Conservation (phyloP, 2,113 vertebrate species). For the Silurus meridionalis region DNA sequence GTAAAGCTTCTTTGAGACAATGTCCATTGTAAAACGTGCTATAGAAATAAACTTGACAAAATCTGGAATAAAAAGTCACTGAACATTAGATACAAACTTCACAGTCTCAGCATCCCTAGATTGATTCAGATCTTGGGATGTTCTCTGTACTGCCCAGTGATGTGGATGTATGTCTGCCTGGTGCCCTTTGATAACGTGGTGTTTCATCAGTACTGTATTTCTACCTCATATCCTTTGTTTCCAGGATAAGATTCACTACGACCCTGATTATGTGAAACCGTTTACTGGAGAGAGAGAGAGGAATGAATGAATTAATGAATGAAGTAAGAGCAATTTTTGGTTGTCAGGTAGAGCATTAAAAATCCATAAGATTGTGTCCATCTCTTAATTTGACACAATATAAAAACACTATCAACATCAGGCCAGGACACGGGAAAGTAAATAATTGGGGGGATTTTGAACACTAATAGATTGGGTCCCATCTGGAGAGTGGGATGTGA, state of each 20-base stretch:
- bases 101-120: neutral
- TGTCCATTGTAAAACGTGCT: no score
- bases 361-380: neutral
- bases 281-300: neutral
- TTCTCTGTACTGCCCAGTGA: neutral
- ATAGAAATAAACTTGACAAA: no score
- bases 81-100: neutral
- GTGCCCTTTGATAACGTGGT: neutral
- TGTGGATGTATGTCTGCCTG: neutral
- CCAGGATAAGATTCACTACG: neutral
- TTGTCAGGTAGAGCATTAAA: neutral
- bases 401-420: neutral
- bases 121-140: no score
- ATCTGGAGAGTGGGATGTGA: constrained; percentile 36
- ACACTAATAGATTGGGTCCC: constrained; percentile 19
- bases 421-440: neutral
- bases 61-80: no score
- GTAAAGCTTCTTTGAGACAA: no score
- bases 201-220: neutral
- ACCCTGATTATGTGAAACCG: neutral
- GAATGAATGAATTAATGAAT: neutral
- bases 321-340: neutral
- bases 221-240: neutral
- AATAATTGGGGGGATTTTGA: neutral
- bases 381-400: neutral